Evolutionary conservation across 1,140 invertebrate species (phyloP).

Genomic region (Drosophila pruinosa): DNA sequence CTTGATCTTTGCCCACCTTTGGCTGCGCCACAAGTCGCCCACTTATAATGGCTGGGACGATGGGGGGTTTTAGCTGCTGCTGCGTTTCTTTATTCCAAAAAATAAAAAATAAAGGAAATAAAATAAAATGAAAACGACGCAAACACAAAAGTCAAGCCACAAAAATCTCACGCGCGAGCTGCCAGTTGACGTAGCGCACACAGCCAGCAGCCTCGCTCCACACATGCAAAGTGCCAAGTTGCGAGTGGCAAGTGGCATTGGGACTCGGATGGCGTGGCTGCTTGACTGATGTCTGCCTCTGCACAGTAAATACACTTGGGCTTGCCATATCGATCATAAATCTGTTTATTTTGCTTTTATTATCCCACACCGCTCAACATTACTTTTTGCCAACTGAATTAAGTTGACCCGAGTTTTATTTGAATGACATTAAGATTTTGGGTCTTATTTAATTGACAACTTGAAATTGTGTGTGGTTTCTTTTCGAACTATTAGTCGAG

Average conservation of each 20-base stretch:
- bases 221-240: slow-evolving; percentile 15
- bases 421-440: slow-evolving; percentile 8
- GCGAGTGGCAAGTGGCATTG: slow-evolving; percentile 5
- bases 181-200: slow-evolving; percentile 58
- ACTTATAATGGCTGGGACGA: background rate
- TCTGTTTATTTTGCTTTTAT: slow-evolving; percentile 24
- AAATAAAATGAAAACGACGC: background rate
- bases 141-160: slow-evolving; percentile 48
- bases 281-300: background rate
- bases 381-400: background rate
- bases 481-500: too few species aligned
- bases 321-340: slow-evolving; percentile 60
- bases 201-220: background rate
- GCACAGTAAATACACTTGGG: slow-evolving; percentile 11
- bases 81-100: background rate
- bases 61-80: background rate
- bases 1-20: background rate
- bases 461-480: too few species aligned
- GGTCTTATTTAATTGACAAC: too few species aligned
- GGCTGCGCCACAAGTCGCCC: background rate
- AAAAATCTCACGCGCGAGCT: slow-evolving; percentile 57
- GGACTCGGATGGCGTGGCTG: background rate
- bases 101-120: background rate
- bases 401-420: slow-evolving; percentile 19
- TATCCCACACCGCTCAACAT: background rate